Percentiles rank a stretch among this genome's conserved stretches.
Evolutionary conservation across 2,888 invertebrate genomes (phyloP).

Genomic region (Tachina grossa): DNA sequence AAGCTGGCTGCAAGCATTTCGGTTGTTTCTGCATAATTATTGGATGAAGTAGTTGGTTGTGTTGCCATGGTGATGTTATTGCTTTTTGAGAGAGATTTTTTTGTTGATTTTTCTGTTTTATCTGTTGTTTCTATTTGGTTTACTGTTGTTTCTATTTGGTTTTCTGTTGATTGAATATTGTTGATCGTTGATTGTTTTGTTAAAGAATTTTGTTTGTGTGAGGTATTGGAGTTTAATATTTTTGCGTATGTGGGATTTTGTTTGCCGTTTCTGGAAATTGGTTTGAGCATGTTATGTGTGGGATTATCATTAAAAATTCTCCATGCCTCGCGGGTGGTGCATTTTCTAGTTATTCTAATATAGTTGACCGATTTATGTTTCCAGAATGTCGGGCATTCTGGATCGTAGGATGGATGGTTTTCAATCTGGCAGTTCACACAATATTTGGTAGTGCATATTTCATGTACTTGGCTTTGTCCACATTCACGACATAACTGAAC

Average conservation of each 20-base stretch:
- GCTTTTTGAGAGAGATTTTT: no score
- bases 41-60: no score
- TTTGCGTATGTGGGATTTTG: constrained; percentile 14
- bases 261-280: constrained; percentile 7
- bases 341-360: background rate
- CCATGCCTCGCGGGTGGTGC: background rate
- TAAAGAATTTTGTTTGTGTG: no score
- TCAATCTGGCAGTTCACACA: background rate
- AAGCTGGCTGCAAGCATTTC: no score
- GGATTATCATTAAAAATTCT: background rate
- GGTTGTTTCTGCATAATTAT: no score
- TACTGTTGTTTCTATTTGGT: background rate
- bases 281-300: background rate
- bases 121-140: background rate
- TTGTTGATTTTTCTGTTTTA: background rate
- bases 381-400: background rate
- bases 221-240: background rate
- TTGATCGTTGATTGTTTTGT: no score
- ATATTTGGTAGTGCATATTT: background rate
- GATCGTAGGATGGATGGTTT: background rate
- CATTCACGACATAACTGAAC: background rate
- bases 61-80: no score
- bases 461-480: background rate
- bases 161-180: no score
- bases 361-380: background rate